phyloP scores from a whole-genome alignment of 2,113 vertebrate genomes.

The Ophthalmolycus amberensis region DNA sequence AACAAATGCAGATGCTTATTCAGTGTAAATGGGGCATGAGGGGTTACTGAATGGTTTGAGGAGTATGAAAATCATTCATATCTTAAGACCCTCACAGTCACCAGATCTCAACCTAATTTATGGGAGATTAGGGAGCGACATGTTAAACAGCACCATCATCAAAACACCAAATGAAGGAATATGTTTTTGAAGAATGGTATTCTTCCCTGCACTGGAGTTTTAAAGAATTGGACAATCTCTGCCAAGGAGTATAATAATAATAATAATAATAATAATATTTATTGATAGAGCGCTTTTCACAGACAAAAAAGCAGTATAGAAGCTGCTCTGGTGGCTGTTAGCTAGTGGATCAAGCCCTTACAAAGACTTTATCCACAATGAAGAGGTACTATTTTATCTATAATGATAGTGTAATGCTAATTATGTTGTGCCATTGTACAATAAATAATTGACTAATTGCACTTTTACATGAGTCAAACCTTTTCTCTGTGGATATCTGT shows the following conservation, averaged over 20 bases:
- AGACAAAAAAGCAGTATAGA: background rate
- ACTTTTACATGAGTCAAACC: background rate
- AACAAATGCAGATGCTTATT: background rate
- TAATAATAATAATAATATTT: too few relatives aligned
- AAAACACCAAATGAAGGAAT: background rate
- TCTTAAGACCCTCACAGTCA: background rate
- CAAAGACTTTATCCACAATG: background rate
- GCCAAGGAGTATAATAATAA: background rate
- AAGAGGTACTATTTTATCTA: background rate
- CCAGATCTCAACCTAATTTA: background rate
- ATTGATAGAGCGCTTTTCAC: too few relatives aligned
- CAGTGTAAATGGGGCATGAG: background rate
- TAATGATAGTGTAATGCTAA: background rate
- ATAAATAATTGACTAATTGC: background rate
- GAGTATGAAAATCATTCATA: background rate
- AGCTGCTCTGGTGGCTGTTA: background rate
- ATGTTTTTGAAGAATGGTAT: background rate
- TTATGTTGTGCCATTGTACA: background rate
- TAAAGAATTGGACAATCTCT: background rate
- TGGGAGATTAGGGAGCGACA: background rate
- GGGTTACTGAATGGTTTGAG: background rate
- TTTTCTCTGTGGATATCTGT: background rate
- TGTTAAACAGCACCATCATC: background rate
- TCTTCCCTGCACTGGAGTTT: background rate
- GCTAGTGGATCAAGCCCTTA: background rate